A percentile compares a stretch with the other conserved stretches of the same genome.
phyloP scores from a whole-genome alignment of 2,888 invertebrate species.

The Oxyteleia sp. region DNA sequence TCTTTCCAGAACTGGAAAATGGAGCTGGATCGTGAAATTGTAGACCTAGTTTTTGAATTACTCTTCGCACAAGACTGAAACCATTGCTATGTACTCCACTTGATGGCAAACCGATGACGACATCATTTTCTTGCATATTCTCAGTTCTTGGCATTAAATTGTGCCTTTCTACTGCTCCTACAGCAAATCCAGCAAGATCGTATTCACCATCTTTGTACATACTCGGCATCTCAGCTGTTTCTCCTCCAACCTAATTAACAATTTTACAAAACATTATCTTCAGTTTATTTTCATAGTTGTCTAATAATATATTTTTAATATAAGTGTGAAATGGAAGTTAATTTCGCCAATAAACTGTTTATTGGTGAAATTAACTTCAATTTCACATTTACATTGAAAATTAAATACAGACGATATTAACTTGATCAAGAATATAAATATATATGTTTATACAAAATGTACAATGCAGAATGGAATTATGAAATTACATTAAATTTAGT shows the following conservation, averaged over 20 bases:
- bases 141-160: slow-evolving; percentile 91
- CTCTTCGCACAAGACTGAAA: slow-evolving; percentile 95
- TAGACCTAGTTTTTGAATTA: slow-evolving; percentile 91
- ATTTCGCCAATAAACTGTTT: no score
- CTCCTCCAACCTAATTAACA: slow-evolving; percentile 92
- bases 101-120: slow-evolving; percentile 95
- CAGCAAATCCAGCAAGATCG: slow-evolving; percentile 98
- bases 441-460: no score
- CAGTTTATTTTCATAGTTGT: no score
- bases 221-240: slow-evolving; percentile 99
- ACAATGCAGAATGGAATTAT: no score
- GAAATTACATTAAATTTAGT: no score
- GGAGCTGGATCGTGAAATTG: slow-evolving; percentile 91
- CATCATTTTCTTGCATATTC: slow-evolving; percentile 92
- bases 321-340: no score
- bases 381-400: no score
- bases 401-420: no score
- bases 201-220: slow-evolving; percentile 96
- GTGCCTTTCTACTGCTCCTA: slow-evolving; percentile 95
- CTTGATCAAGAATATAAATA: no score
- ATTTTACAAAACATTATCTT: no score
- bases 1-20: slow-evolving; percentile 91
- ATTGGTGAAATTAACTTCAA: no score
- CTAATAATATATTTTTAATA: no score
- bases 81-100: slow-evolving; percentile 98